Evolutionary conservation across 2,888 invertebrate genomes (phyloP), one percentile per base, ranked within the genome.

Genomic region (Tromatobia lineatoria): DNA sequence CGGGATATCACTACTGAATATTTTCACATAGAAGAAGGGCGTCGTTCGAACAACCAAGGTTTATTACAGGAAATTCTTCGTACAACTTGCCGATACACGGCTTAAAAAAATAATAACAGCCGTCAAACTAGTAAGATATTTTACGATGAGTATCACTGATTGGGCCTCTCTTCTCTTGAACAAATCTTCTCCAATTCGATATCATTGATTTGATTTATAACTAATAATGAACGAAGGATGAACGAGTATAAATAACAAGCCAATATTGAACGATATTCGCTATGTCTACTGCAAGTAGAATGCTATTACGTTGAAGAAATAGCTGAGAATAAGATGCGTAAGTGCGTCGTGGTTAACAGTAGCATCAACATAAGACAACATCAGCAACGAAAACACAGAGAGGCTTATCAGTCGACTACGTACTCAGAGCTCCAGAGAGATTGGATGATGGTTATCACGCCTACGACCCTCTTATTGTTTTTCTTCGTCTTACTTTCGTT

Each of bases 361-460:
- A 25, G 61, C 57, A n/a, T 25, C 15, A 38, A 38, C 50, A 18
- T 3, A 59, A 29, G 7, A 29, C 25, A 59, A n/a, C 29, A 59
- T 13, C 59, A 61, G 54, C 38, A 69, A 20, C 47, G 42, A 77
- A 69, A 34, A 34, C 29, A 50, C 57, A 61, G 74, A 67, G 59
- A n/a, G 75, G 81, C 76, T 81, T 81, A 81, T 81, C 81, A 76
- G 54, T 81, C 64, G 81, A 34, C 34, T 64, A 71, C 76, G 67
- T 64, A 71, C 71, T 54, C 34, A 23, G 3, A 76, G 61, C 64
- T 45, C 81, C 54, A 20, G 76, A 45, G 70, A 66, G 54, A 73
- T 79, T 64, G 54, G 11, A 52, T 66, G 78, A 81, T 81, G 45
- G 69, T 75, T 81, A 81, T 81, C 80, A 70, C 42, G 42, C 18